Evolutionary conservation across 2,888 invertebrate genomes (phyloP).

Genomic region (Cosmorhoe ocellata): DNA sequence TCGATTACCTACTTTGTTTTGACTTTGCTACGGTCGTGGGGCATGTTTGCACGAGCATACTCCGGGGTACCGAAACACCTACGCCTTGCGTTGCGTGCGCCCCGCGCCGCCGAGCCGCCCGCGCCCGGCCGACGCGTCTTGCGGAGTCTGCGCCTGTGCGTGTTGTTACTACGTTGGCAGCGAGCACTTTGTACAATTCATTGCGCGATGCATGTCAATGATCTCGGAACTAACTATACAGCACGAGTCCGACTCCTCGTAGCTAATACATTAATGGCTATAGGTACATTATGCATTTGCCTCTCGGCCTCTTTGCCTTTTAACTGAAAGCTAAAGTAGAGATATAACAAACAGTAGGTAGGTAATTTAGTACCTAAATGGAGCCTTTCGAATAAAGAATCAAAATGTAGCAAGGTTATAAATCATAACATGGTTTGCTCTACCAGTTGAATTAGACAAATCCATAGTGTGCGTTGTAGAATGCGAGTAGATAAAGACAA

Average conservation of each 20-base stretch:
- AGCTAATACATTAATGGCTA: slow-evolving; percentile 34
- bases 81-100: slow-evolving; percentile 23
- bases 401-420: too few relatives aligned
- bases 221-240: slow-evolving; percentile 40
- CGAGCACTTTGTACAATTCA: slow-evolving; percentile 47
- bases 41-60: slow-evolving; percentile 11
- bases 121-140: too few relatives aligned
- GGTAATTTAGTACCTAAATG: too few relatives aligned
- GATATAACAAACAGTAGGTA: background rate
- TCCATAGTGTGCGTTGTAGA: background rate
- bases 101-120: too few relatives aligned
- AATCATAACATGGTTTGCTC: too few relatives aligned
- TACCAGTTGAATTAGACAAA: background rate
- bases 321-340: slow-evolving; percentile 9
- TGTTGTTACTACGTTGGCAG: slow-evolving; percentile 44
- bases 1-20: slow-evolving; percentile 1
- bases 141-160: slow-evolving; percentile 40
- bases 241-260: slow-evolving; percentile 31
- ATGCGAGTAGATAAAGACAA: too few relatives aligned
- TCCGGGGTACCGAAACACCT: slow-evolving; percentile 23
- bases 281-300: slow-evolving; percentile 24
- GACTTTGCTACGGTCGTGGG: background rate
- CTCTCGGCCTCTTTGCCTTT: slow-evolving; percentile 13
- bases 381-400: too few relatives aligned
- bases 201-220: slow-evolving; percentile 51